A percentile compares a stretch with the other conserved stretches of the same genome.
phyloP scores from a whole-genome alignment of 1,140 invertebrate genomes.

The Leptestheria dahalacensis region DNA sequence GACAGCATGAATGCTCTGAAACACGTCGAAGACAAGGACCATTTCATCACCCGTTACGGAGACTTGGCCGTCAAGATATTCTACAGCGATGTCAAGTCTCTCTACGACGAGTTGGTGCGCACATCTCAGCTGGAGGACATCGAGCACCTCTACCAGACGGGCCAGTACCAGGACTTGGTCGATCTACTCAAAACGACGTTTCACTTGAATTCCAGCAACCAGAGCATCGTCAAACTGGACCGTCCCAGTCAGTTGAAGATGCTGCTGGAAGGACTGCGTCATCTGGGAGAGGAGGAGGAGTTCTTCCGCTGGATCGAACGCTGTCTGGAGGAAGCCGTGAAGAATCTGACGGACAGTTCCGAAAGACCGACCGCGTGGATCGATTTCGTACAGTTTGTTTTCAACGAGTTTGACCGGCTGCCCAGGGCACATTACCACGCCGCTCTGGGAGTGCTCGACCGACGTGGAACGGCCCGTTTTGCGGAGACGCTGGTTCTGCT shows the following conservation, averaged over 20 bases:
- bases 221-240: constrained; percentile 22
- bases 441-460: constrained; percentile 18
- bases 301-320: constrained; percentile 25
- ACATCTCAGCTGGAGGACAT: constrained; percentile 37
- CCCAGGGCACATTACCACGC: neutral
- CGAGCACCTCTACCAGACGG: constrained; percentile 40
- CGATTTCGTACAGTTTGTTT: too few species aligned
- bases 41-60: constrained; percentile 34
- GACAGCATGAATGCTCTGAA: constrained; percentile 30
- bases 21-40: constrained; percentile 24
- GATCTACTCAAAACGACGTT: constrained; percentile 47
- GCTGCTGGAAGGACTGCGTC: constrained; percentile 55
- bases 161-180: constrained; percentile 45
- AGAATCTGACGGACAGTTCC: neutral
- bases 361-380: neutral
- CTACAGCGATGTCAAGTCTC: neutral
- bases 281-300: constrained; percentile 30
- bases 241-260: constrained; percentile 40
- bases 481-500: constrained; percentile 58
- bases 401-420: neutral
- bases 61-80: constrained; percentile 23
- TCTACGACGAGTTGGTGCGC: constrained; percentile 20
- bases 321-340: constrained; percentile 5
- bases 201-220: constrained; percentile 3
- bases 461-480: constrained; percentile 41